These are phyloP conservation scores for Cantharis lateralis DNA, from an alignment of 2,888 invertebrate genomes.

Conservation along the genomic window DNA sequence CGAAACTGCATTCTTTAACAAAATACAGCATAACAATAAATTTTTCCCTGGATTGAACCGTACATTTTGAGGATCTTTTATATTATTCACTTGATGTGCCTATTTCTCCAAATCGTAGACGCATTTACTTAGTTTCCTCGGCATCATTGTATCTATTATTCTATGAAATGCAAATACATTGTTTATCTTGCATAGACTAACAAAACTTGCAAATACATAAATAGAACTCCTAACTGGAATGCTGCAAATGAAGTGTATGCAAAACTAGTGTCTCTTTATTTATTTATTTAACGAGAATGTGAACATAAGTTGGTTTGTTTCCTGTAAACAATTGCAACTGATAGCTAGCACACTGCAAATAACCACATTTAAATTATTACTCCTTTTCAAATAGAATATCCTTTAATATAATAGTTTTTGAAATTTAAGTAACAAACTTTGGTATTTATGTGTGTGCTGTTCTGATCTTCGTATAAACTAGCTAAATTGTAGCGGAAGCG, in stretches of 20 bases:
- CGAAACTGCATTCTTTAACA: neutral
- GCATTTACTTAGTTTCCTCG: slow-evolving; percentile 4
- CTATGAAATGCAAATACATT: slow-evolving; percentile 25
- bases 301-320: neutral
- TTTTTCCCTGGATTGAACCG: neutral
- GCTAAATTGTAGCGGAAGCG: too few relatives aligned
- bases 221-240: slow-evolving; percentile 3
- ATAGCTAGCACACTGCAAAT: neutral
- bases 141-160: slow-evolving; percentile 18
- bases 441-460: too few relatives aligned
- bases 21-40: neutral
- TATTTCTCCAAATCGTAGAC: slow-evolving; percentile 1
- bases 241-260: neutral
- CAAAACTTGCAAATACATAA: slow-evolving; percentile 23
- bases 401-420: too few relatives aligned
- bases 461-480: too few relatives aligned
- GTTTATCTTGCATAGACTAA: slow-evolving; percentile 25
- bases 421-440: too few relatives aligned
- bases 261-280: neutral
- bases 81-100: neutral
- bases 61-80: neutral
- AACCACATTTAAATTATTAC: neutral
- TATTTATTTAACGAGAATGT: neutral
- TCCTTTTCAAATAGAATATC: neutral
- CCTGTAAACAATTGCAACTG: neutral